These are phyloP conservation scores for Unio delphinus DNA, from an alignment of 2,888 invertebrate genomes.

Conservation along the genomic window DNA sequence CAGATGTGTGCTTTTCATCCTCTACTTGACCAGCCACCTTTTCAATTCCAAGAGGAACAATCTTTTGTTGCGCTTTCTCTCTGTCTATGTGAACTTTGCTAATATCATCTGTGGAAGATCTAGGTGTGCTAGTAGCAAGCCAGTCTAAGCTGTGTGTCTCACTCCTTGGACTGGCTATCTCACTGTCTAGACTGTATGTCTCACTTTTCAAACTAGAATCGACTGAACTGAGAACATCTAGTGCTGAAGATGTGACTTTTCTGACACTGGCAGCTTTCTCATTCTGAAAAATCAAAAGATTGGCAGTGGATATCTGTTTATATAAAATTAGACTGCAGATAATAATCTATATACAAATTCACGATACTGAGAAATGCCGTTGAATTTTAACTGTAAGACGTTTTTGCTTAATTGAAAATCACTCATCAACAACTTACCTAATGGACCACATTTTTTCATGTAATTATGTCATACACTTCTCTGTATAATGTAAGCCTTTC, in stretches of 20 bases:
- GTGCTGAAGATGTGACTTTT: conserved; percentile 50
- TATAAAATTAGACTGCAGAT: no score
- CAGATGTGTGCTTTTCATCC: conserved; percentile 31
- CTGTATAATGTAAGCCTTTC: no score
- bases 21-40: conserved; percentile 10
- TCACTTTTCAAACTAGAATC: conserved; percentile 43
- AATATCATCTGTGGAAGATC: conserved; percentile 27
- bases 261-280: conserved; percentile 52
- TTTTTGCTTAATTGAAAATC: no score
- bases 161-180: not conserved
- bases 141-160: conserved; percentile 19
- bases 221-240: conserved; percentile 50
- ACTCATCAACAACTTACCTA: no score
- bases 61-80: conserved; percentile 10
- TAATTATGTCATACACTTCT: no score
- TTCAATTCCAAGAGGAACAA: conserved; percentile 15
- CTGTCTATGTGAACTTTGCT: conserved; percentile 10
- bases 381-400: no score
- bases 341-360: no score
- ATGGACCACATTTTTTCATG: no score
- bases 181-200: conserved; percentile 14
- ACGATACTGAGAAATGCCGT: no score
- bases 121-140: conserved; percentile 40
- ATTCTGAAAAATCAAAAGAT: conserved; percentile 38
- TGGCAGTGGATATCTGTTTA: not conserved